Evolutionary conservation across 2,888 invertebrate genomes (phyloP), one percentile per base, ranked within the genome.

Genomic region (Sarcophaga rosellei): DNA sequence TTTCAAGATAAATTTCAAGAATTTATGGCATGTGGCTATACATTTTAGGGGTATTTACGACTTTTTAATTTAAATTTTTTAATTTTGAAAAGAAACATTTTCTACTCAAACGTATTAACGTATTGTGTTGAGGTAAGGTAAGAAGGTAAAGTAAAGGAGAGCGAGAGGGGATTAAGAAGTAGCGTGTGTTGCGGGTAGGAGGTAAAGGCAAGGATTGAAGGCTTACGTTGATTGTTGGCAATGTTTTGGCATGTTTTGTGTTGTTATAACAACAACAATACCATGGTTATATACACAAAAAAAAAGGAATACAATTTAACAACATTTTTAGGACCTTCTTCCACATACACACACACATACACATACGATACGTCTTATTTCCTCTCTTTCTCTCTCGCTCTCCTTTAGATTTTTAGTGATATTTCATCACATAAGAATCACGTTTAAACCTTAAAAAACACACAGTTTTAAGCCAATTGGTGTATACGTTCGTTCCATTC

Each of bases 241-340:
- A 53, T 53, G 53, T 53, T 12, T 53, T 53, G 53, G 17, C 53
- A 15, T 53, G 17, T 17, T 53, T 53, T 53, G 53, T 53, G 17
- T 53, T 53, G 17, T 53, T 53, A 17, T 53, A 15, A 53, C 17
- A 17, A 53, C 53, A 53, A 53, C 53, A 53, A 53, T 53, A 53
- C 53, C 12, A 53, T 57, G 57, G 57, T n/a, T 57, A 57, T 57
- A 57, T 6, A 57, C 81, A 76, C 65, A 57, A 81, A 21, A 75
- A 74, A 17, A 17, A 35, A 35, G 23, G 21, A 61, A 70, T 59
- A 75, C 8, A 57, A 45, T 73, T 73, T 73, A 57, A 57, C 17
- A 73, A 25, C 35, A 35, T 61, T 70, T 57, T 45, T n/a, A 23
- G 44, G 11, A 21, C 74, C 81, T 68, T 53, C 21, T 11, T 11